Base-by-base conservation (phyloP, 2,888 invertebrate species). In the Escarpia spicata region DNA sequence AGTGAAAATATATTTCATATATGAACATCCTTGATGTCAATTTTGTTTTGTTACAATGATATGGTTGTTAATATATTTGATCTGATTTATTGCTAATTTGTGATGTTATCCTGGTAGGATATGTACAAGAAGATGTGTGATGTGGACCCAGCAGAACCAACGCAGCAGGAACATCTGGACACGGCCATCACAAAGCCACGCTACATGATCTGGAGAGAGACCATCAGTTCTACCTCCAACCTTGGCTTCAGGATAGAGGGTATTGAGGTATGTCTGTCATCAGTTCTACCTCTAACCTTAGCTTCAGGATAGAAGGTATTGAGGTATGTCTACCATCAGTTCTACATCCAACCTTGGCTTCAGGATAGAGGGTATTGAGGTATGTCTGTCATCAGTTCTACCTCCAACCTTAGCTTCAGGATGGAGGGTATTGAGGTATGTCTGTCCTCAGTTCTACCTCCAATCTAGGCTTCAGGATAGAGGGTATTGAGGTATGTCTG, bases 121-220 rank as follows among this genome's bases (percentile, higher is more conserved):
- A 99, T 99, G 99, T 99, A 99, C 96, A 98, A 99, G 95, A 99
- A 99, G 97, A 99, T 99, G 99, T 98, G 99, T 94, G 98, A 98
- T 96, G 98, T 99, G 92, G 99, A 99, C 96, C 97, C 98, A 2
- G 97, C 97, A 94, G 99, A 99, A 0, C 99, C 99, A 4, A 98
- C 98, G 58, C 98, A 98, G 92, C 99, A 99, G 96, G 99, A 99
- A 96, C 98, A 98, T 95, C 97, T 98, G 94, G 97, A 98, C 95
- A 98, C 98, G 97, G 99, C 98, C 37, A 98, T 99, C 0, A 99
- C 99, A 3, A 99, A 99, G 98, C 99, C 97, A 0, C 94, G 96
- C 60, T 96, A 96, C 95, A 96, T 96, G 96, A 95, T 96, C 94
- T 96, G 96, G 96, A 94, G 96, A 52, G 96, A 96, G 94, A 95